Percentiles rank a stretch among this genome's conserved stretches.
Evolutionary conservation across 2,113 vertebrate genomes (phyloP).

Genomic region (Chascanopsetta lugubris): DNA sequence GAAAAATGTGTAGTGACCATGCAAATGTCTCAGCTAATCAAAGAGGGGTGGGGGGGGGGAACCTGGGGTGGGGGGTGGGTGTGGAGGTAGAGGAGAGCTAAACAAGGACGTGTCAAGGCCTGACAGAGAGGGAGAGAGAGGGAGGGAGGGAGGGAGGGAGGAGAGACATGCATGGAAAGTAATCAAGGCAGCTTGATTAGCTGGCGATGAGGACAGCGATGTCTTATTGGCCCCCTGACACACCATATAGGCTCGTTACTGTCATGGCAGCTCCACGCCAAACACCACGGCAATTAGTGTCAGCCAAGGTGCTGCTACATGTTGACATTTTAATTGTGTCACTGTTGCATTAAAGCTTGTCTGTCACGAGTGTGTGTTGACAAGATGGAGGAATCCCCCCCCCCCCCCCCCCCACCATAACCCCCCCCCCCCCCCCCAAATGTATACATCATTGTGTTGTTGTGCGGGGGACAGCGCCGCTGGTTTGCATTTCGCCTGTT

Average conservation of each 20-base stretch:
- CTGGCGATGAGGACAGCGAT: constrained; percentile 87
- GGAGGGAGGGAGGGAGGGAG: constrained; percentile 38
- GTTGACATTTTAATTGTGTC: constrained; percentile 63
- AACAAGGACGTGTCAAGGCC: constrained; percentile 99
- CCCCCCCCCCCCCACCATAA: neutral
- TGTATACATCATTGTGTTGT: neutral
- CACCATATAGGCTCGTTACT: constrained; percentile 73
- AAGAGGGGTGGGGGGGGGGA: constrained; percentile 85
- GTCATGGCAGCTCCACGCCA: constrained; percentile 59
- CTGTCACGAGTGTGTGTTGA: constrained; percentile 23
- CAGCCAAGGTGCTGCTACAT: constrained; percentile 44
- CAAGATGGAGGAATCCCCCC: constrained; percentile 1
- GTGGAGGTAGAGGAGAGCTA: constrained; percentile 91
- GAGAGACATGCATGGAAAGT: constrained; percentile 95
- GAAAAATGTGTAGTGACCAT: constrained; percentile 99
- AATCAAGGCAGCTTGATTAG: constrained; percentile 99
- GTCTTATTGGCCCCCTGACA: constrained; percentile 90
- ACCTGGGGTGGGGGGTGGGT: constrained; percentile 54
- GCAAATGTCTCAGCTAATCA: constrained; percentile 99
- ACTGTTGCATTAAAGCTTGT: neutral
- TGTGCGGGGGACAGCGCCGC: neutral
- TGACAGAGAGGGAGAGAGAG: constrained; percentile 72
- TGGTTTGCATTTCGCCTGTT: neutral
- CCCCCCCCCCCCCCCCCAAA: neutral
- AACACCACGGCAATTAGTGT: constrained; percentile 65